phyloP scores from a whole-genome alignment of 2,113 vertebrate genomes.

The Nycticebus coucang region DNA sequence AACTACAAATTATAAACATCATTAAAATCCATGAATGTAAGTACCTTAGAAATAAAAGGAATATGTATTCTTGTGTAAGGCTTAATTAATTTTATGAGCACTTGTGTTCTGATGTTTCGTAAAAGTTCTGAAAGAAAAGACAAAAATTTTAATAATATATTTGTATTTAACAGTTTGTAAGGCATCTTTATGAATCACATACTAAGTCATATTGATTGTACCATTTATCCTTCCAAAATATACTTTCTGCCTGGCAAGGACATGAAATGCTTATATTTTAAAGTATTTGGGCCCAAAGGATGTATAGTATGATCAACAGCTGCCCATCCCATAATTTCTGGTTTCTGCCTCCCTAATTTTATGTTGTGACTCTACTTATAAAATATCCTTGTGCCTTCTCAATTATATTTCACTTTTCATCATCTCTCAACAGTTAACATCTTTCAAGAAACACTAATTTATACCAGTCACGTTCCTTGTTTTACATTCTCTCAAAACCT shows the following conservation, averaged over 20 bases:
- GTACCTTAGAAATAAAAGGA: conserved; percentile 99
- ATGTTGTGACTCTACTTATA: background rate
- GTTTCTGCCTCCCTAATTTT: background rate
- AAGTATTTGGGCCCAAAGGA: background rate
- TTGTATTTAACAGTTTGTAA: conserved; percentile 9
- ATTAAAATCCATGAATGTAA: conserved; percentile 63
- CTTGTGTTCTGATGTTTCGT: conserved; percentile 99
- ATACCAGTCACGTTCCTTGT: background rate
- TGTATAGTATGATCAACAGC: background rate
- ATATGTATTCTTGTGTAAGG: conserved; percentile 99
- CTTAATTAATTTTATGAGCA: conserved; percentile 99
- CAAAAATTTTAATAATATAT: conserved; percentile 57
- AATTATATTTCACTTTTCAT: background rate
- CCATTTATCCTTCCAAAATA: conserved; percentile 18
- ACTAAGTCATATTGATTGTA: background rate
- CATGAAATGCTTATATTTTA: background rate
- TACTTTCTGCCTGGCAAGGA: background rate
- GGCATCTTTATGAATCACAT: background rate
- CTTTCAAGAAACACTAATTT: background rate
- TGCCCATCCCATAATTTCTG: background rate
- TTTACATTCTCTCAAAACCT: background rate
- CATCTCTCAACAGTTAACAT: background rate
- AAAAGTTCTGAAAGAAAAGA: conserved; percentile 93
- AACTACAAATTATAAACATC: conserved; percentile 69
- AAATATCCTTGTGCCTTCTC: background rate